Conservation (phyloP, 1,140 invertebrate species). For the Monochamus saltuarius region DNA sequence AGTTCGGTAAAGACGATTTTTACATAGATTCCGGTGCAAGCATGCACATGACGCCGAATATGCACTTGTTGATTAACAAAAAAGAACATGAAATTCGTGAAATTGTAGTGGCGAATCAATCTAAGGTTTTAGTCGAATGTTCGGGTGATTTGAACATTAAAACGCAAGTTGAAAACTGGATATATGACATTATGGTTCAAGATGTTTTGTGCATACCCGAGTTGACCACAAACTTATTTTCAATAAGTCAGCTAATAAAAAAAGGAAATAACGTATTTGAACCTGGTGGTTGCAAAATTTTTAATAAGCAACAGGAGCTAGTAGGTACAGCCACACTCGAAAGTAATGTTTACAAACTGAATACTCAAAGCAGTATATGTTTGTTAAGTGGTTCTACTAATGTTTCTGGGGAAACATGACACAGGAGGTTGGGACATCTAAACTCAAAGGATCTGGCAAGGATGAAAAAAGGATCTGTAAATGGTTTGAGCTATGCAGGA, state of each 20-base stretch:
- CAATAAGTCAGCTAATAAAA: conserved; percentile 34
- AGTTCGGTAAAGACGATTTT: too few relatives aligned
- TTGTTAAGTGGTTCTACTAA: conserved; percentile 29
- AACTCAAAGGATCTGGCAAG: conserved; percentile 13
- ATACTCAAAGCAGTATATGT: conserved; percentile 14
- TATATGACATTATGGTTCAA: conserved; percentile 4
- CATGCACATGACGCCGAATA: too few relatives aligned
- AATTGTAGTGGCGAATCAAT: conserved; percentile 1
- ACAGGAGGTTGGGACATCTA: conserved; percentile 30
- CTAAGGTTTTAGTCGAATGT: not conserved
- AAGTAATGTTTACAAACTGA: conserved; percentile 37
- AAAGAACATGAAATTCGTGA: not conserved
- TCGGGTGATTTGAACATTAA: not conserved
- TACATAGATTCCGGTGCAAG: too few relatives aligned
- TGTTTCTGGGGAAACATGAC: conserved; percentile 18
- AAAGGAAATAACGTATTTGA: conserved; percentile 36
- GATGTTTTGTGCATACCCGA: conserved; percentile 37
- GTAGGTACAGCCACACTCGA: conserved; percentile 23
- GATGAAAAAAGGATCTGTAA: too few relatives aligned
- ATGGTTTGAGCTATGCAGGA: too few relatives aligned
- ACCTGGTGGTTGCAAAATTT: conserved; percentile 24
- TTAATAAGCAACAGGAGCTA: conserved; percentile 16
- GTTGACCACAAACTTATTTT: conserved; percentile 36
- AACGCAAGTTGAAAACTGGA: not conserved
- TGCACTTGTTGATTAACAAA: too few relatives aligned